phyloP scores from a whole-genome alignment of 1,140 invertebrate species.

The Tribolium castaneum region DNA sequence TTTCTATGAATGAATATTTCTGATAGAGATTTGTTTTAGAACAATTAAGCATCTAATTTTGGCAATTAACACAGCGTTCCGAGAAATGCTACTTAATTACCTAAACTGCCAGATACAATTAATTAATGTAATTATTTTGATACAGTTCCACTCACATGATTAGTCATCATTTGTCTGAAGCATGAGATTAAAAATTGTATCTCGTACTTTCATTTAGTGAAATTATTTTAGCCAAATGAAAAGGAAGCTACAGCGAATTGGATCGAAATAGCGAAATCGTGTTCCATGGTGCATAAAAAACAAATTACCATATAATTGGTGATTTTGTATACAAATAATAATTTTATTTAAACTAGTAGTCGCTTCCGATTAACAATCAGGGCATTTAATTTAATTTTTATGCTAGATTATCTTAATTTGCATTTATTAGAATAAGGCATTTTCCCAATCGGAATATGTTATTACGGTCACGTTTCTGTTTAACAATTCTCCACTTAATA shows the following conservation, averaged over 20 bases:
- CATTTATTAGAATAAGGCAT: too few relatives aligned
- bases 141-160: neutral
- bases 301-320: neutral
- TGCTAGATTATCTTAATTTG: neutral
- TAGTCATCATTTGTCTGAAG: neutral
- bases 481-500: neutral
- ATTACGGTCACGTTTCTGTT: neutral
- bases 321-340: constrained; percentile 13
- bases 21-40: neutral
- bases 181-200: neutral
- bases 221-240: constrained; percentile 26
- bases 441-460: neutral
- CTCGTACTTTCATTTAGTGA: neutral
- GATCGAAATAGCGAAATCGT: constrained; percentile 11
- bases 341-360: constrained; percentile 6
- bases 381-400: neutral
- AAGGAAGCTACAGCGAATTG: neutral
- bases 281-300: constrained; percentile 6
- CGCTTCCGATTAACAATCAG: neutral
- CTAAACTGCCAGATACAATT: constrained; percentile 2
- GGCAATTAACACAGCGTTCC: neutral
- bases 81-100: neutral
- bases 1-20: neutral
- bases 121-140: constrained; percentile 21
- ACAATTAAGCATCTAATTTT: neutral